Evolutionary conservation across 1,140 invertebrate genomes (phyloP).

Genomic region (Ceratina japonica): DNA sequence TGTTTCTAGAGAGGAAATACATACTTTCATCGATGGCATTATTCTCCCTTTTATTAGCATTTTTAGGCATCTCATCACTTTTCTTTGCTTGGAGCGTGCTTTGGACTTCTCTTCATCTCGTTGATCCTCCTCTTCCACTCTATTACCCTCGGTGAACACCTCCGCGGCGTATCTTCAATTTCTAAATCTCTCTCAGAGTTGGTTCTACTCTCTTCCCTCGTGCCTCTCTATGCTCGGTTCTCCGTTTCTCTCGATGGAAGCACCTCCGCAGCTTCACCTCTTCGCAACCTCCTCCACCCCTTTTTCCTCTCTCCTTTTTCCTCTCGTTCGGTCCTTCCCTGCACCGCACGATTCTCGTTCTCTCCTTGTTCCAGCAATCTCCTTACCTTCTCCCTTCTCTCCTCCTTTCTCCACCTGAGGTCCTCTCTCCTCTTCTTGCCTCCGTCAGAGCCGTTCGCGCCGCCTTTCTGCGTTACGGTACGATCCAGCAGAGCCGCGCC

Average conservation of each 20-base stretch:
- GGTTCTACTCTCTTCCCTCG: neutral
- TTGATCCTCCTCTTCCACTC: neutral
- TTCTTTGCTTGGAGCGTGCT: slow-evolving; percentile 5
- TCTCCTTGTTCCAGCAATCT: slow-evolving; percentile 20
- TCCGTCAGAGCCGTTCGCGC: slow-evolving; percentile 59
- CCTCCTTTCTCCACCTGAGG: slow-evolving; percentile 9
- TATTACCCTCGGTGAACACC: neutral
- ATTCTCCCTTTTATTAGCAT: slow-evolving; percentile 3
- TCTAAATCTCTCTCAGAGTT: slow-evolving; percentile 7
- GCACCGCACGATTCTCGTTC: neutral
- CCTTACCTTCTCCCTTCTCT: slow-evolving; percentile 16
- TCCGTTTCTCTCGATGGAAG: slow-evolving; percentile 1
- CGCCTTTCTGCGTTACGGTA: slow-evolving; percentile 69
- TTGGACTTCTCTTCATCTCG: slow-evolving; percentile 36
- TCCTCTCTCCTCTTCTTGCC: slow-evolving; percentile 21
- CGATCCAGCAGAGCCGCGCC: slow-evolving; percentile 70
- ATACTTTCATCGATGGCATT: slow-evolving; percentile 22
- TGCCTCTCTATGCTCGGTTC: slow-evolving; percentile 10
- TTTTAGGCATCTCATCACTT: neutral
- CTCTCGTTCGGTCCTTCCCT: slow-evolving; percentile 13
- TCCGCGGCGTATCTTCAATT: slow-evolving; percentile 27
- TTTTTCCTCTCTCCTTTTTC: slow-evolving; percentile 8
- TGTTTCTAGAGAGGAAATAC: neutral
- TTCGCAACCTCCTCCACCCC: slow-evolving; percentile 32
- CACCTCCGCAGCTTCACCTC: slow-evolving; percentile 7